These are phyloP conservation scores for Tiaroga cobitis DNA, from an alignment of 2,797 vertebrate genomes.

Conservation along the genomic window DNA sequence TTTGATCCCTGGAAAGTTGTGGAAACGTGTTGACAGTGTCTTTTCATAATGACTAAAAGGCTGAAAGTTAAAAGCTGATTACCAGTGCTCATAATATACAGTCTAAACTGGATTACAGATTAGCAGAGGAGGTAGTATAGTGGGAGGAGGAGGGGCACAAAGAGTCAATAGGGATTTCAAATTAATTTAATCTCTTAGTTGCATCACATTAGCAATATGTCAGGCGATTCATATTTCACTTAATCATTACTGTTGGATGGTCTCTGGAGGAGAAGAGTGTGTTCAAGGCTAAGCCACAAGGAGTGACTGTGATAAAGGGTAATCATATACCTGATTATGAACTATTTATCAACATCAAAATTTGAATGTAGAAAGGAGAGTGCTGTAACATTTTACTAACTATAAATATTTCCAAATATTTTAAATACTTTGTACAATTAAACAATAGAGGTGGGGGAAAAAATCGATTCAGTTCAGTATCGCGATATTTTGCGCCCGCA, in stretches of 20 bases:
- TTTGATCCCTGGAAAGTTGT: not conserved
- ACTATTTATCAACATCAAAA: not conserved
- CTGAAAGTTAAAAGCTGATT: not conserved
- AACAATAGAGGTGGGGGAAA: too few relatives aligned
- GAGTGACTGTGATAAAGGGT: not conserved
- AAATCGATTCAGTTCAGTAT: too few relatives aligned
- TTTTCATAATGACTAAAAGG: not conserved
- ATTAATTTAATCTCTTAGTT: not conserved
- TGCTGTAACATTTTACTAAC: not conserved
- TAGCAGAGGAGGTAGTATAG: not conserved
- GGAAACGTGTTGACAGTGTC: not conserved
- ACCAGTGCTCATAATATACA: not conserved
- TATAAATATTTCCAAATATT: not conserved
- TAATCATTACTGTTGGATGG: not conserved
- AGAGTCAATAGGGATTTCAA: not conserved
- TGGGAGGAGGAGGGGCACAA: not conserved
- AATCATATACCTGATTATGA: not conserved
- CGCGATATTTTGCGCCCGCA: too few relatives aligned
- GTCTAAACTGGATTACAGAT: not conserved
- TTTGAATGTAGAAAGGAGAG: not conserved
- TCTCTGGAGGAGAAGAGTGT: not conserved
- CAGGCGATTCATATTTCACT: constrained; percentile 27
- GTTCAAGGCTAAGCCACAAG: not conserved
- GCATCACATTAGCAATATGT: not conserved
- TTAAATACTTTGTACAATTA: not conserved